phyloP scores from a whole-genome alignment of 2,797 vertebrate genomes.

The Eospalax fontanierii region DNA sequence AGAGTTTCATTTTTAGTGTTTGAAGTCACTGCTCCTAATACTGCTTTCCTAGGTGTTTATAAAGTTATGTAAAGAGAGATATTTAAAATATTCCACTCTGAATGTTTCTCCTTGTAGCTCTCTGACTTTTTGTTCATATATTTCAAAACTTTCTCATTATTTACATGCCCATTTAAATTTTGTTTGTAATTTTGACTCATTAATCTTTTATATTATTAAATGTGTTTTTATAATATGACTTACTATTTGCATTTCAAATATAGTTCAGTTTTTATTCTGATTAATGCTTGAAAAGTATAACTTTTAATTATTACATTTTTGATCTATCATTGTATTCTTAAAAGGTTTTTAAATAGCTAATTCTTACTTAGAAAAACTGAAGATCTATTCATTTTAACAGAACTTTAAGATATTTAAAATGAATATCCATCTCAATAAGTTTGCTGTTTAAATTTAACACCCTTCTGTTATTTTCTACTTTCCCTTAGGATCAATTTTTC shows the following conservation, averaged over 20 bases:
- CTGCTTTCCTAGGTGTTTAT: not conserved
- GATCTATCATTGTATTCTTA: not conserved
- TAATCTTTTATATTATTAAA: not conserved
- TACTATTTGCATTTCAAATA: not conserved
- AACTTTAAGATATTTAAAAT: not conserved
- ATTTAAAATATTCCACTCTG: not conserved
- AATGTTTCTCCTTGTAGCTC: not conserved
- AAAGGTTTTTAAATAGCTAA: not conserved
- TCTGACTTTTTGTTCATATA: not conserved
- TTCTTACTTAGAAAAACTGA: not conserved
- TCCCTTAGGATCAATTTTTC: not conserved
- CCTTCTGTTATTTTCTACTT: not conserved
- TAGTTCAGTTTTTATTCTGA: not conserved
- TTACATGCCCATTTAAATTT: not conserved
- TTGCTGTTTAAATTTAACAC: not conserved
- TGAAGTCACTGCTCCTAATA: not conserved
- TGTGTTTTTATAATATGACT: not conserved
- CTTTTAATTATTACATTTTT: not conserved
- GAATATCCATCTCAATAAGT: not conserved
- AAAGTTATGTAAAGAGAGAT: not conserved
- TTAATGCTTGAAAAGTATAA: not conserved
- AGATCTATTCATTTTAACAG: too few species aligned
- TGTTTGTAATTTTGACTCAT: not conserved
- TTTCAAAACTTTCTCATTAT: not conserved
- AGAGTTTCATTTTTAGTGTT: not conserved